Evolutionary conservation across 1,140 invertebrate species (phyloP).

Genomic region (Zaprionus ornatus): DNA sequence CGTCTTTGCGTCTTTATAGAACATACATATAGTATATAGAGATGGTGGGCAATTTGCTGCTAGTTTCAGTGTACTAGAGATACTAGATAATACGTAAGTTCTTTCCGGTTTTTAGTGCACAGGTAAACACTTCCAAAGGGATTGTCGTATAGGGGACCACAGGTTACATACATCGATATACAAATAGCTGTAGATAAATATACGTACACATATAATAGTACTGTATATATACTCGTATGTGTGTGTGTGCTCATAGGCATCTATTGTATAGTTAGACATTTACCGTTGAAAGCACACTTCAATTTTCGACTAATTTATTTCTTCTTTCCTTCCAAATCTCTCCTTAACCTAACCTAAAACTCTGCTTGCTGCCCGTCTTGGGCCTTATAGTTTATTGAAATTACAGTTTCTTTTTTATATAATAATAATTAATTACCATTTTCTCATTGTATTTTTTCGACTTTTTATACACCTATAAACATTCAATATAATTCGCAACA

Average conservation of each 20-base stretch:
- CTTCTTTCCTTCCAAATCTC: constrained; percentile 25
- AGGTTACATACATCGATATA: constrained; percentile 73
- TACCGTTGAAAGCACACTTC: constrained; percentile 37
- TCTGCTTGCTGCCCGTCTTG: constrained; percentile 35
- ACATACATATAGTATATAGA: constrained; percentile 29
- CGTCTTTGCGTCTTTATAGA: constrained; percentile 11
- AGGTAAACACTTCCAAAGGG: constrained; percentile 65
- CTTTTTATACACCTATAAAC: constrained; percentile 74
- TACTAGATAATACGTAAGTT: constrained; percentile 4
- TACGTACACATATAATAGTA: constrained; percentile 38
- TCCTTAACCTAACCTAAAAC: constrained; percentile 55
- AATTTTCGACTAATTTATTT: constrained; percentile 66
- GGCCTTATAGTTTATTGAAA: constrained; percentile 78
- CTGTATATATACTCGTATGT: constrained; percentile 13
- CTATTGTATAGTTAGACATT: constrained; percentile 24
- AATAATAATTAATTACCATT: constrained; percentile 73
- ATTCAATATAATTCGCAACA: constrained; percentile 28
- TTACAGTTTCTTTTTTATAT: constrained; percentile 81
- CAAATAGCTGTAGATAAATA: constrained; percentile 78
- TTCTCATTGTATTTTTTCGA: constrained; percentile 47
- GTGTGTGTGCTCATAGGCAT: constrained; percentile 6
- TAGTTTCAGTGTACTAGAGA: constrained; percentile 47
- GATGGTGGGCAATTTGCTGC: constrained; percentile 57
- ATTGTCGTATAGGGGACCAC: constrained; percentile 74
- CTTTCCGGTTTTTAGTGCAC: constrained; percentile 51